A percentile compares a stretch with the other conserved stretches of the same genome.
Evolutionary conservation across 2,797 vertebrate genomes (phyloP).

Genomic region (Neosilurus hyrtlii): DNA sequence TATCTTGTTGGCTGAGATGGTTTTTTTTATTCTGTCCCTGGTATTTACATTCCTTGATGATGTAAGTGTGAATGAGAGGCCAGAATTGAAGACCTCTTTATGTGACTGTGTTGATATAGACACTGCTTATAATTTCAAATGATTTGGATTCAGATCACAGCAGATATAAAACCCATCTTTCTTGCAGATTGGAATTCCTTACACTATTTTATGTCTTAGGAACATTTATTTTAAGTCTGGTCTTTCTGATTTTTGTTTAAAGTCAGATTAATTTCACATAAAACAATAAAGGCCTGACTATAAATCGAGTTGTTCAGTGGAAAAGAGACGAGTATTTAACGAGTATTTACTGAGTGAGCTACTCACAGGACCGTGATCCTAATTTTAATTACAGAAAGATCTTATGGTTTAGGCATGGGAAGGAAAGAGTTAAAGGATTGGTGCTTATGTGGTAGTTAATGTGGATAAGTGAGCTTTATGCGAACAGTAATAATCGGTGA

Average conservation of each 20-base stretch:
- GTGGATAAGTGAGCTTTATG: constrained; percentile 6
- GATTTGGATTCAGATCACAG: neutral
- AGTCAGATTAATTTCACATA: neutral
- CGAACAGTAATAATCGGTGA: neutral
- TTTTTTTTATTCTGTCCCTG: neutral
- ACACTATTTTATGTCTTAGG: neutral
- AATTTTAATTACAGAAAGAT: neutral
- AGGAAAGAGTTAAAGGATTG: neutral
- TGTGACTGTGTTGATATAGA: neutral
- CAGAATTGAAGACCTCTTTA: neutral
- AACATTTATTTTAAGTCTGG: neutral
- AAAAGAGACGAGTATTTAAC: neutral
- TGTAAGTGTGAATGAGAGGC: neutral
- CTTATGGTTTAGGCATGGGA: neutral
- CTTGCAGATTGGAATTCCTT: neutral
- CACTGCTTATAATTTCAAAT: neutral
- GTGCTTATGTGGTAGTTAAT: neutral
- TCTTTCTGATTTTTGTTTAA: neutral
- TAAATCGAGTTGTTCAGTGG: neutral
- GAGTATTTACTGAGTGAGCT: constrained; percentile 9
- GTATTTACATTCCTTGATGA: neutral
- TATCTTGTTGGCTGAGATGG: neutral
- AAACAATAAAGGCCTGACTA: neutral
- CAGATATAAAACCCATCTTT: neutral
- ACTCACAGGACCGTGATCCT: neutral